A percentile compares a stretch with the other conserved stretches of the same genome.
These are phyloP conservation scores for Hoplias malabaricus DNA, from an alignment of 2,113 vertebrate species.

Conservation along the genomic window DNA sequence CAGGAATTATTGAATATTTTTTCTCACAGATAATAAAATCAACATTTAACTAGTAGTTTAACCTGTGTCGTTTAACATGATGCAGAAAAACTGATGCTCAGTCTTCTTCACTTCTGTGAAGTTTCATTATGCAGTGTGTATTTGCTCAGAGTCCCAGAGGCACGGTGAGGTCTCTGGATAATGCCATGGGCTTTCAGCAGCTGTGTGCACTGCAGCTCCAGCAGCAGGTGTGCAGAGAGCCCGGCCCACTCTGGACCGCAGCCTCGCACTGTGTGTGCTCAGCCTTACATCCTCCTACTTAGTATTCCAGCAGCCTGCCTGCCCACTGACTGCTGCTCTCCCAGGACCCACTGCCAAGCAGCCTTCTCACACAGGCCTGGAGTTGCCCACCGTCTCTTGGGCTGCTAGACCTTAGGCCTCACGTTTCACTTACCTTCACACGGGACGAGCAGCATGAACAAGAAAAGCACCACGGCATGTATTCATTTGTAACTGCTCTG, in stretches of 20 bases:
- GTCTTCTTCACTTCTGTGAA: neutral
- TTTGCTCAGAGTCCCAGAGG: neutral
- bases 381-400: constrained; percentile 8
- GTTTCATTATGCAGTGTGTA: neutral
- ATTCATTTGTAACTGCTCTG: neutral
- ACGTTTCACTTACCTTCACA: neutral
- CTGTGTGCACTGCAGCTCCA: constrained; percentile 17
- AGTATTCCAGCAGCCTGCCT: constrained; percentile 38
- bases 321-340: constrained; percentile 17
- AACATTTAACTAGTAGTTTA: neutral
- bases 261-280: constrained; percentile 33
- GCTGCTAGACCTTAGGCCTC: constrained; percentile 2
- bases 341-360: constrained; percentile 20
- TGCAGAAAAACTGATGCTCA: neutral
- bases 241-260: constrained; percentile 11
- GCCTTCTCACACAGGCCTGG: constrained; percentile 28
- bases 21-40: no score
- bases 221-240: constrained; percentile 44
- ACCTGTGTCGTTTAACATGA: no score
- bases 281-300: constrained; percentile 30
- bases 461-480: neutral
- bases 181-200: constrained; percentile 24
- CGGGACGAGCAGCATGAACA: neutral
- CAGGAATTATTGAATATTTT: no score
- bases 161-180: constrained; percentile 14